phyloP scores from a whole-genome alignment of 2,797 vertebrate genomes.

The Microtus obscurus region DNA sequence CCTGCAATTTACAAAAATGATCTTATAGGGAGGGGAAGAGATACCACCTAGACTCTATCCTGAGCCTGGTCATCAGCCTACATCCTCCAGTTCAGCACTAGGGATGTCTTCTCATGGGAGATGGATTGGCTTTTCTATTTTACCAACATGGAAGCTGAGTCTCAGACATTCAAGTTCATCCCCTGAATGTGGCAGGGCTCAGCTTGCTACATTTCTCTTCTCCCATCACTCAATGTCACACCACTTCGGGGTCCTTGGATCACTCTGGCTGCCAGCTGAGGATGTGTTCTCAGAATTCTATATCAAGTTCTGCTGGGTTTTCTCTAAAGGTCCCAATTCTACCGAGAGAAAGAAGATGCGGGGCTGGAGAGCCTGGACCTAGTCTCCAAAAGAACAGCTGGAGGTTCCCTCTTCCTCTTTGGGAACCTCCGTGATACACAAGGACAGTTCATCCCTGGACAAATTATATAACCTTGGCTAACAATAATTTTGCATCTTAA shows the following conservation, averaged over 20 bases:
- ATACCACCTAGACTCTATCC: fast-evolving
- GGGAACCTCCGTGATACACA: neutral
- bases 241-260: neutral
- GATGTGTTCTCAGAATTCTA: neutral
- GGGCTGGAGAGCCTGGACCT: no score
- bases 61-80: neutral
- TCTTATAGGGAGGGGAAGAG: fast-evolving
- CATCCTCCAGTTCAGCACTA: fast-evolving
- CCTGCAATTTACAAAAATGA: fast-evolving
- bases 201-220: neutral
- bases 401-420: neutral
- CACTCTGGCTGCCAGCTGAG: neutral
- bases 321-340: neutral
- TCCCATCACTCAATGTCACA: neutral
- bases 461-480: constrained; percentile 68
- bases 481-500: constrained; percentile 64
- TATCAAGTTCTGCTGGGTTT: neutral
- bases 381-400: neutral
- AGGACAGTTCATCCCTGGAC: neutral
- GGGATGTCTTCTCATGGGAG: neutral
- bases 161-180: neutral
- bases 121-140: fast-evolving
- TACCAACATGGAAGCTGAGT: neutral
- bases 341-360: neutral
- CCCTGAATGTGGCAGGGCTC: fast-evolving